A percentile compares a stretch with the other conserved stretches of the same genome.
Conservation (phyloP, 2,888 invertebrate species). For the Dione vanillae region DNA sequence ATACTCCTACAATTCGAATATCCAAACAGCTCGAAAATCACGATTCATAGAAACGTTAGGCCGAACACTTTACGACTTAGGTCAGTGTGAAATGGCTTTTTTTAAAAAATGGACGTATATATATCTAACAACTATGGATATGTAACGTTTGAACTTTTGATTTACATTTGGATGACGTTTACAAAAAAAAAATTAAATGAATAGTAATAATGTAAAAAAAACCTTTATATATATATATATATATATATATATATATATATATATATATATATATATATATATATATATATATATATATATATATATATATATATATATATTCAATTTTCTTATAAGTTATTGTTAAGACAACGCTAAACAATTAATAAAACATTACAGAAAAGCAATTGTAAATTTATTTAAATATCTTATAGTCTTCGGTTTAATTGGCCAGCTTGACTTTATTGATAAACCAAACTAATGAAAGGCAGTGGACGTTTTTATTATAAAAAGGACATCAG, state of each 20-base stretch:
- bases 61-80: constrained; percentile 31
- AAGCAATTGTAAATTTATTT: neutral
- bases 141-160: constrained; percentile 26
- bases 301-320: too few relatives aligned
- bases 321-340: too few relatives aligned
- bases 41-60: constrained; percentile 33
- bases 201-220: constrained; percentile 2
- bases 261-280: too few relatives aligned
- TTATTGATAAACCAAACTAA: neutral
- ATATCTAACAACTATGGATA: constrained; percentile 22
- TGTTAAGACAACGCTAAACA: too few relatives aligned
- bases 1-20: constrained; percentile 39
- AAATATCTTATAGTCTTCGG: too few relatives aligned
- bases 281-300: too few relatives aligned
- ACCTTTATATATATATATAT: too few relatives aligned
- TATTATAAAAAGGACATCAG: neutral
- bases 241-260: too few relatives aligned
- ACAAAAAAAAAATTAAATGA: neutral
- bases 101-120: constrained; percentile 7
- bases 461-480: neutral
- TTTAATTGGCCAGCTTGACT: too few relatives aligned
- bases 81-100: constrained; percentile 24
- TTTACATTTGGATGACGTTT: neutral
- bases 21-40: constrained; percentile 42
- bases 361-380: too few relatives aligned